These are phyloP conservation scores for Rhineura floridana DNA, from an alignment of 2,113 vertebrate species.

Conservation along the genomic window DNA sequence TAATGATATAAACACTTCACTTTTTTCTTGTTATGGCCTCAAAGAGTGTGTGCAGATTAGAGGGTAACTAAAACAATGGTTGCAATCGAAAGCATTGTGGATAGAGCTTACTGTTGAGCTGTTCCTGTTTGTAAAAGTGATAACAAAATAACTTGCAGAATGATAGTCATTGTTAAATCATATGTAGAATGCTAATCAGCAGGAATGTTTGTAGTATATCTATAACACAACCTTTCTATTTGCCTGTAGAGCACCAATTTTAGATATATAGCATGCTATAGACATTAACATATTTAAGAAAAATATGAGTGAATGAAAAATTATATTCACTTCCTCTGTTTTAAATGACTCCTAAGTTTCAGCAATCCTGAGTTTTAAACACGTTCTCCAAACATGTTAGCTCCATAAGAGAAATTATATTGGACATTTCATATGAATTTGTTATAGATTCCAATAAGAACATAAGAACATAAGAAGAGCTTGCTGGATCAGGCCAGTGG, in stretches of 20 bases:
- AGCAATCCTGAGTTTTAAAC: too few relatives aligned
- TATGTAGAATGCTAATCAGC: slow-evolving; percentile 20
- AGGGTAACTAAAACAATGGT: background rate
- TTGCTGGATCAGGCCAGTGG: too few relatives aligned
- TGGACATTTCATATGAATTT: background rate
- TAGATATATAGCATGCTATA: background rate
- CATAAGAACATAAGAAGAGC: too few relatives aligned
- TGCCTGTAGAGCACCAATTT: background rate
- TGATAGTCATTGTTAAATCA: slow-evolving; percentile 9
- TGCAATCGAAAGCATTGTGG: slow-evolving; percentile 24
- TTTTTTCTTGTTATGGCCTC: slow-evolving; percentile 43
- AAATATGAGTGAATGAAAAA: background rate
- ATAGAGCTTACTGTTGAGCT: slow-evolving; percentile 27
- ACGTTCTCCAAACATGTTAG: background rate
- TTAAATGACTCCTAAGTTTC: too few relatives aligned
- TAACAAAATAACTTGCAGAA: slow-evolving; percentile 3
- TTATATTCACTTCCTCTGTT: background rate
- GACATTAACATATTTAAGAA: background rate
- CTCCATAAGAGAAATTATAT: background rate
- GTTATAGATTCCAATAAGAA: too few relatives aligned
- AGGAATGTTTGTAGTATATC: slow-evolving; percentile 15
- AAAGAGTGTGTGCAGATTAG: slow-evolving; percentile 21
- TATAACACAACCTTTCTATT: background rate
- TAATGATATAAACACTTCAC: background rate
- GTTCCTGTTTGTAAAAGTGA: slow-evolving; percentile 37